A percentile compares a stretch with the other conserved stretches of the same genome.
phyloP scores from a whole-genome alignment of 2,888 invertebrate species.

The Lasioglossum oenotherae region DNA sequence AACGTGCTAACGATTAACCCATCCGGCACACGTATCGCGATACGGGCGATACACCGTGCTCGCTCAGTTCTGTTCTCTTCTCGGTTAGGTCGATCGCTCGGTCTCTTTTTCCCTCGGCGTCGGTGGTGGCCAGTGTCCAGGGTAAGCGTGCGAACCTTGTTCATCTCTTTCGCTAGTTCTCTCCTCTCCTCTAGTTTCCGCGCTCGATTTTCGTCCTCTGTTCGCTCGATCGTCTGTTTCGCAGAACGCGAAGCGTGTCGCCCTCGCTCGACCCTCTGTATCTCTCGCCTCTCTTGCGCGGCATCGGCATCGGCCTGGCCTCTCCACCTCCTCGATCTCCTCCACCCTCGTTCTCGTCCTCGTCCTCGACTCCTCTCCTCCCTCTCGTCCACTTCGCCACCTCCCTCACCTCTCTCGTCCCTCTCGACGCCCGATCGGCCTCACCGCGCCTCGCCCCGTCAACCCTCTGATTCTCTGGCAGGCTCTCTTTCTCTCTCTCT shows the following conservation, averaged over 20 bases:
- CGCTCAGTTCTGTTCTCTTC: slow-evolving; percentile 8
- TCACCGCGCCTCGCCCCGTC: slow-evolving; percentile 27
- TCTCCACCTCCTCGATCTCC: slow-evolving; percentile 12
- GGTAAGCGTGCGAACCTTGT: slow-evolving; percentile 59
- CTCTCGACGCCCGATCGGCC: slow-evolving; percentile 18
- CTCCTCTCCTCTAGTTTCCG: slow-evolving; percentile 24
- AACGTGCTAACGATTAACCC: slow-evolving; percentile 82
- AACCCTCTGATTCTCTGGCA: slow-evolving; percentile 38
- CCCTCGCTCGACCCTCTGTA: slow-evolving; percentile 55
- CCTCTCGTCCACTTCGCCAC: background rate
- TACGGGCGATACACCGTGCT: slow-evolving; percentile 39
- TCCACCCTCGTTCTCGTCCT: slow-evolving; percentile 7
- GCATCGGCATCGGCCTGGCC: slow-evolving; percentile 31
- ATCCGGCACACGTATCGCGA: slow-evolving; percentile 61
- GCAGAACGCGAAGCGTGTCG: slow-evolving; percentile 60
- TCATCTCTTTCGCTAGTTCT: slow-evolving; percentile 20
- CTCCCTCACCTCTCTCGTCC: background rate
- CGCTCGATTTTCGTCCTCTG: slow-evolving; percentile 48
- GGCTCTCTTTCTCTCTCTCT: slow-evolving; percentile 57
- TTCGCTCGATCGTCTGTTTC: slow-evolving; percentile 52
- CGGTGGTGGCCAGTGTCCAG: slow-evolving; percentile 55
- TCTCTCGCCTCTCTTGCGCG: slow-evolving; percentile 45
- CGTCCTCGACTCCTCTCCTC: slow-evolving; percentile 1
- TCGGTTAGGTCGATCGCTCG: background rate
- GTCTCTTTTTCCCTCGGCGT: slow-evolving; percentile 23